Conservation (phyloP, 2,888 invertebrate genomes). For the Drosophila melanosoma region DNA sequence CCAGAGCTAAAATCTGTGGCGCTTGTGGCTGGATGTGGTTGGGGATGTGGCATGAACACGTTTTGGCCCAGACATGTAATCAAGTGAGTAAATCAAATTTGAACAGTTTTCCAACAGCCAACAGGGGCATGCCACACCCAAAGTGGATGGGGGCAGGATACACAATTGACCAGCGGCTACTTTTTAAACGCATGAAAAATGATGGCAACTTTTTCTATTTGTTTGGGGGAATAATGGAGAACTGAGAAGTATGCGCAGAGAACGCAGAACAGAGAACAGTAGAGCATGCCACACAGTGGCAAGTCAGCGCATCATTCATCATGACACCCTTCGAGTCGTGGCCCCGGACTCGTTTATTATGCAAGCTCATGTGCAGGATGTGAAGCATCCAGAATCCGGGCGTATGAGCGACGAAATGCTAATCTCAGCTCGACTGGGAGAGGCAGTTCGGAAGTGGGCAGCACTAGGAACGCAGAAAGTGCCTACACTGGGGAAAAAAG, state of each 20-base stretch:
- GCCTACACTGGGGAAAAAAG: not conserved
- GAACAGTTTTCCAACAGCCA: conserved; percentile 79
- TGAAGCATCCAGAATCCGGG: conserved; percentile 48
- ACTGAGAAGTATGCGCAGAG: not conserved
- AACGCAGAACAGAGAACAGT: not conserved
- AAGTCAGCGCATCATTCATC: conserved; percentile 75
- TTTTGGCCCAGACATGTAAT: conserved; percentile 59
- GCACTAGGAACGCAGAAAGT: not conserved
- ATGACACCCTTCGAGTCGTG: conserved; percentile 71
- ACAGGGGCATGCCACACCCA: conserved; percentile 4
- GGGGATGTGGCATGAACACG: conserved; percentile 6
- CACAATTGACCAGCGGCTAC: conserved; percentile 51
- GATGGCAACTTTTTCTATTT: conserved; percentile 56
- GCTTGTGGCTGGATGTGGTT: not conserved
- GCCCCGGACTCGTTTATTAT: conserved; percentile 74
- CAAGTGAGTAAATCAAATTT: conserved; percentile 84
- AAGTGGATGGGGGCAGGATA: not conserved
- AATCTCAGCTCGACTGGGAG: conserved; percentile 47
- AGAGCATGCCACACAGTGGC: conserved; percentile 13
- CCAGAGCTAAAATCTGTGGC: conserved; percentile 49
- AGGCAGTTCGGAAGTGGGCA: too few species aligned
- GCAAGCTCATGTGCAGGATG: conserved; percentile 74
- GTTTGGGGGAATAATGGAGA: conserved; percentile 10
- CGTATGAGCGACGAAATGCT: conserved; percentile 79
- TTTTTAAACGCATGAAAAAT: conserved; percentile 83